Conservation (phyloP, 2,888 invertebrate species). For the Lasioglossum oenotherae region DNA sequence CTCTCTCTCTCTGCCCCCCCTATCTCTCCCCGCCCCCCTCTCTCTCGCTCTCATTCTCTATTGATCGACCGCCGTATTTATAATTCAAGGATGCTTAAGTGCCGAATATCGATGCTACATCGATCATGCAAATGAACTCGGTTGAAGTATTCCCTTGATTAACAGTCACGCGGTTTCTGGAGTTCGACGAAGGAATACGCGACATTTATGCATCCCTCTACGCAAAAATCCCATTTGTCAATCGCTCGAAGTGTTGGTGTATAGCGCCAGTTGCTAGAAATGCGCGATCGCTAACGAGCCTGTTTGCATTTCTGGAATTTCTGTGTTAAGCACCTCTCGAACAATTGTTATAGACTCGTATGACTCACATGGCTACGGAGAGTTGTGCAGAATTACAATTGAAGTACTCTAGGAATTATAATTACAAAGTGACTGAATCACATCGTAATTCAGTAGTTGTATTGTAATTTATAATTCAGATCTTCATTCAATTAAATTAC, state of each 20-base stretch:
- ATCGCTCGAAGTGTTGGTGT: background rate
- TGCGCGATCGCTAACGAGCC: background rate
- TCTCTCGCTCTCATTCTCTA: background rate
- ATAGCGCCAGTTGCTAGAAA: background rate
- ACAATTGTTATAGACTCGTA: background rate
- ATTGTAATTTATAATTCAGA: too few species aligned
- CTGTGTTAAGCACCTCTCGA: background rate
- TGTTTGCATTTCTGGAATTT: background rate
- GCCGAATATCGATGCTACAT: constrained; percentile 37
- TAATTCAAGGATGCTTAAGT: constrained; percentile 48
- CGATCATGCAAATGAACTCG: constrained; percentile 31
- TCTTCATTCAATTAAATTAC: too few species aligned
- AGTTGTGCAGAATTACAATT: too few species aligned
- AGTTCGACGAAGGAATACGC: background rate
- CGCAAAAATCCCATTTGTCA: background rate
- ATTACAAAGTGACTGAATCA: too few species aligned
- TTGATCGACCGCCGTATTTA: constrained; percentile 38
- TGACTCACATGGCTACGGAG: background rate
- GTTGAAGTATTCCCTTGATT: background rate
- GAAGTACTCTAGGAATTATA: too few species aligned
- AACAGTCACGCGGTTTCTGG: constrained; percentile 13
- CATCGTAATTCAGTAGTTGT: too few species aligned
- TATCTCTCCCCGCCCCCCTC: too few species aligned
- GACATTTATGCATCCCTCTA: background rate
- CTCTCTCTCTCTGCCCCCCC: too few species aligned